Evolutionary conservation across 2,113 vertebrate species (phyloP).

Genomic region (Anhinga rufa): DNA sequence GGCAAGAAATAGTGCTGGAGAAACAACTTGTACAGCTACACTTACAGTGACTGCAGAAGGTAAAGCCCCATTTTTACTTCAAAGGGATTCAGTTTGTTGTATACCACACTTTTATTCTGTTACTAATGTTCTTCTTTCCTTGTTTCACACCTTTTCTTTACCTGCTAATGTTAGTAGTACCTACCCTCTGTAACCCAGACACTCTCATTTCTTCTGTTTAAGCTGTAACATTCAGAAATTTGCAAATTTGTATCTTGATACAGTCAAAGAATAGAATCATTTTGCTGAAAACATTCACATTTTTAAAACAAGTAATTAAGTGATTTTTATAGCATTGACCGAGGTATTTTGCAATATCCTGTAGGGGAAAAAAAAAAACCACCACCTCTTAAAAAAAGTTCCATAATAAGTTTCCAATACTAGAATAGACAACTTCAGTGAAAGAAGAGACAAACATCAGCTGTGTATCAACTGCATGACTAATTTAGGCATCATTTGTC

Average conservation of each 20-base stretch:
- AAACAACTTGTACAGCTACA: conserved; percentile 76
- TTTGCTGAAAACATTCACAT: background rate
- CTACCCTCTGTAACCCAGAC: conserved; percentile 30
- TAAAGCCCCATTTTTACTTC: conserved; percentile 71
- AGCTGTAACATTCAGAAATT: background rate
- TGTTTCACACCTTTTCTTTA: conserved; percentile 22
- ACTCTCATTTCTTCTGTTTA: conserved; percentile 1
- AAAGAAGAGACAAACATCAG: conserved; percentile 1
- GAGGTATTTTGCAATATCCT: conserved; percentile 1
- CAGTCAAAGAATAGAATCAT: background rate
- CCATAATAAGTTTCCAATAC: background rate
- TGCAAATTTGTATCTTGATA: background rate
- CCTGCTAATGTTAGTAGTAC: conserved; percentile 34
- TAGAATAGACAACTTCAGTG: background rate
- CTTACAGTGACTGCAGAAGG: conserved; percentile 82
- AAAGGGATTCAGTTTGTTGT: conserved; percentile 64
- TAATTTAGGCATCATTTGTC: background rate
- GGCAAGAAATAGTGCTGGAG: conserved; percentile 84
- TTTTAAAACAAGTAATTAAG: background rate
- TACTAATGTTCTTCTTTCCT: conserved; percentile 65
- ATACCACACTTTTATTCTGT: conserved; percentile 11
- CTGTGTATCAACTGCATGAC: conserved; percentile 16
- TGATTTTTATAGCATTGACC: background rate
- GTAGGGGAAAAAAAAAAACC: background rate
- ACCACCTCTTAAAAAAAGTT: background rate